These are phyloP conservation scores for Notamacropus eugenii DNA, from an alignment of 2,797 vertebrate genomes.

Conservation along the genomic window DNA sequence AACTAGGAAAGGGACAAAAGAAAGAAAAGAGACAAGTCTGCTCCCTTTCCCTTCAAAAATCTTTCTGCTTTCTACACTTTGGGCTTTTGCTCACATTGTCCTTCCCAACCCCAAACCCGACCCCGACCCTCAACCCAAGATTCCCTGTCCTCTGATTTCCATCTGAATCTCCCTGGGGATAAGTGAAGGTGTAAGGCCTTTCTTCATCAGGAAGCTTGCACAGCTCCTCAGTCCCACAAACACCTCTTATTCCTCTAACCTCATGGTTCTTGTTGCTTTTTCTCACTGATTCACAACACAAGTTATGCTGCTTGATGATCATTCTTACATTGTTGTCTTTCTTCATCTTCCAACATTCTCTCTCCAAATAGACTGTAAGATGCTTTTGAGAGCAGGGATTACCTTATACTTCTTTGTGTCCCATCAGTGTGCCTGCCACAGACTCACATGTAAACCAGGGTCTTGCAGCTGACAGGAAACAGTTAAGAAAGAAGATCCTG, in stretches of 20 bases:
- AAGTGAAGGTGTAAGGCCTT: not conserved
- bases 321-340: not conserved
- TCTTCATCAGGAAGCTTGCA: not conserved
- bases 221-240: not conserved
- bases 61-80: not conserved
- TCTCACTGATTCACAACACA: not conserved
- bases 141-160: not conserved
- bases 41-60: too few relatives aligned
- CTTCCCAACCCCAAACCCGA: accelerated
- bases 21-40: not conserved
- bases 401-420: not conserved
- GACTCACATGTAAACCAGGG: not conserved
- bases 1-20: not conserved
- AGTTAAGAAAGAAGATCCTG: not conserved
- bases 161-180: not conserved
- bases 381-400: not conserved
- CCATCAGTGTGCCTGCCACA: not conserved
- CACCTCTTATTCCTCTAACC: not conserved
- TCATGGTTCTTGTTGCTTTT: not conserved
- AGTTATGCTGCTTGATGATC: not conserved
- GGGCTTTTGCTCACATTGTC: not conserved
- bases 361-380: not conserved
- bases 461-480: not conserved
- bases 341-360: not conserved
- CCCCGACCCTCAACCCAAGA: not conserved